phyloP scores from a whole-genome alignment of 2,888 invertebrate species.

The Eristalis arbustorum region DNA sequence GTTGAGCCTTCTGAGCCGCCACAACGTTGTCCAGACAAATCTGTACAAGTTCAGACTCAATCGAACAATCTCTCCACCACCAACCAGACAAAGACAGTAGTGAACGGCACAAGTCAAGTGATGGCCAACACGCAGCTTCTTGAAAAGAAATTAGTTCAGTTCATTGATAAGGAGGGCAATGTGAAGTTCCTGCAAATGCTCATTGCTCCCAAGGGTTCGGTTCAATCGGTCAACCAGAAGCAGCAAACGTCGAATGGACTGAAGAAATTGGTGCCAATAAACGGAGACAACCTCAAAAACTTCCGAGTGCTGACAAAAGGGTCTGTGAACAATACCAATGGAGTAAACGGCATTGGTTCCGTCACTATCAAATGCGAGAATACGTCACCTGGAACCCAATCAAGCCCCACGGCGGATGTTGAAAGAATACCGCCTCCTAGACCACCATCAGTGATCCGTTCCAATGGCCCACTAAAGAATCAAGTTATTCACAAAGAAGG shows the following conservation, averaged over 20 bases:
- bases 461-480: constrained; percentile 71
- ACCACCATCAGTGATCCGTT: constrained; percentile 20
- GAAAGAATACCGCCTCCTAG: constrained; percentile 3
- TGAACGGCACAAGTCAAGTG: constrained; percentile 11
- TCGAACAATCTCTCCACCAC: neutral
- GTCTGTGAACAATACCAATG: neutral
- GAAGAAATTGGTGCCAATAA: constrained; percentile 2
- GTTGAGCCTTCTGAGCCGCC: neutral
- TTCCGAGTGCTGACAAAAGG: constrained; percentile 6
- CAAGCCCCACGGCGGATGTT: neutral
- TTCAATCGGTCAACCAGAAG: neutral
- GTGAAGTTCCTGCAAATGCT: constrained; percentile 74
- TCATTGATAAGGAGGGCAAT: constrained; percentile 74
- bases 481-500: constrained; percentile 78
- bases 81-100: neutral
- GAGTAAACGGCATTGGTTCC: constrained; percentile 14
- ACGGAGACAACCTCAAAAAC: constrained; percentile 10
- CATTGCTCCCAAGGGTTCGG: constrained; percentile 60
- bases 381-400: neutral
- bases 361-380: neutral
- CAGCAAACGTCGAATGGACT: constrained; percentile 26
- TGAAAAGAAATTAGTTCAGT: constrained; percentile 74
- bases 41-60: neutral
- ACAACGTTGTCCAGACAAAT: neutral
- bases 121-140: constrained; percentile 64